A percentile compares a stretch with the other conserved stretches of the same genome.
These are phyloP conservation scores for Halcyon leucocephala DNA, from an alignment of 2,797 vertebrate species.

Conservation along the genomic window DNA sequence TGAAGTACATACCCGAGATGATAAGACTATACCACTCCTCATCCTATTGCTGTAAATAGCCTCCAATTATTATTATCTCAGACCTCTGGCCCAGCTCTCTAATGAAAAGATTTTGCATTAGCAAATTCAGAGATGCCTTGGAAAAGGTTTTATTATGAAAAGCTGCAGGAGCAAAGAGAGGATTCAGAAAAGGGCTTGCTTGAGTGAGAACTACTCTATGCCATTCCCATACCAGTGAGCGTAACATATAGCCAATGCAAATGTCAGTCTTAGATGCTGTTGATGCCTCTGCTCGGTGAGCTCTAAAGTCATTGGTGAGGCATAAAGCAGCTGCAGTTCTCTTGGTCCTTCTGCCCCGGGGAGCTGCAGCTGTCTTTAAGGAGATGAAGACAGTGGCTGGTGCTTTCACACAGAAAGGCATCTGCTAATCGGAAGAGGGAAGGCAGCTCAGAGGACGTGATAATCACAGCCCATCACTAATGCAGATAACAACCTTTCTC, in stretches of 20 bases:
- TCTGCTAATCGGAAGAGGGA: neutral
- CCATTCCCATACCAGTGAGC: neutral
- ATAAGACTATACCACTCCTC: neutral
- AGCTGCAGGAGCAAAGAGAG: neutral
- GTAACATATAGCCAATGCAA: neutral
- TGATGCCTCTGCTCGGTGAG: neutral
- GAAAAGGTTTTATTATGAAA: neutral
- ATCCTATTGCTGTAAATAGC: constrained; percentile 16
- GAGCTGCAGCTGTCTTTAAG: constrained; percentile 8
- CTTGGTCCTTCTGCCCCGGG: neutral
- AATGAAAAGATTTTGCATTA: constrained; percentile 42
- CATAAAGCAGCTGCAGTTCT: neutral
- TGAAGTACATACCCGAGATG: neutral
- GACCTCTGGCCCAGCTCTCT: neutral
- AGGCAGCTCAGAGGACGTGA: neutral
- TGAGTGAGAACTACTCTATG: neutral
- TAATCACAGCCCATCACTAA: constrained; percentile 45
- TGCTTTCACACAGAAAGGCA: neutral
- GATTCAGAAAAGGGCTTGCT: neutral
- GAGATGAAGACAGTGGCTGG: neutral
- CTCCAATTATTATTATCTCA: constrained; percentile 39
- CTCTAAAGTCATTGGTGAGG: neutral
- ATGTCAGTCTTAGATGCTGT: neutral
- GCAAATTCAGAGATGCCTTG: neutral
- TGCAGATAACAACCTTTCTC: constrained; percentile 41